Evolutionary conservation across 2,888 invertebrate genomes (phyloP), one percentile per base, ranked within the genome.

Genomic region (Alloscopus bannaensis): DNA sequence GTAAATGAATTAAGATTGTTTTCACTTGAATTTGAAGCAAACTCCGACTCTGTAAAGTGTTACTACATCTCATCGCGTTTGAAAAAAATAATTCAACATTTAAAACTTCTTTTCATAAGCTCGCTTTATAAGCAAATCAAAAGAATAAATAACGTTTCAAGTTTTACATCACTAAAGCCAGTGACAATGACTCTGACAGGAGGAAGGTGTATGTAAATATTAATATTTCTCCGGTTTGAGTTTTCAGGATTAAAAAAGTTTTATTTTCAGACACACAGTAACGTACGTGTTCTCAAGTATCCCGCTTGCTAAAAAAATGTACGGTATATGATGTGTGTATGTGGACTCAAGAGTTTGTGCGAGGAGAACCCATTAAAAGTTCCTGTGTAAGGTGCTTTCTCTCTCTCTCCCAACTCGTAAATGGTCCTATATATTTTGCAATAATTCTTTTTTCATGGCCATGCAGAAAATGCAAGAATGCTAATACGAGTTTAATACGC

Each of bases 401-500:
- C 16, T 20, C 3, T 45, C 52, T 59, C 65, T 31, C 42, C 40
- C 40, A 73, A 73, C 62, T 57, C 66, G 57, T 66, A 66, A 75
- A 66, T 75, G 65, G 50, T 57, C 73, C n/a, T n/a, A 65, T 75
- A 66, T 31, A 59, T 57, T 59, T 64, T 47, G 66, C 59, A 75
- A 66, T 75, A 75, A 75, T 75, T 75, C 73, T 66, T 57, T 42
- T 73, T 64, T 62, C 26, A 73, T 65, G 50, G 70, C 52, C 50
- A 60, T 65, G 64, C 29, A 59, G 47, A n/a, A 57, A 57, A 57
- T 65, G 65, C 73, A 65, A 22, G 52, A 29, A 40, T 55, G 47
- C 73, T 73, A 73, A 65, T 73, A 73, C 40, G 65, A 65, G 22
- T 73, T 73, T 73, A 73, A 73, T 65, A 64, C 20, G n/a, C n/a